These are phyloP conservation scores for Rhodinocichla rosea DNA, from an alignment of 2,113 vertebrate species.

Conservation along the genomic window DNA sequence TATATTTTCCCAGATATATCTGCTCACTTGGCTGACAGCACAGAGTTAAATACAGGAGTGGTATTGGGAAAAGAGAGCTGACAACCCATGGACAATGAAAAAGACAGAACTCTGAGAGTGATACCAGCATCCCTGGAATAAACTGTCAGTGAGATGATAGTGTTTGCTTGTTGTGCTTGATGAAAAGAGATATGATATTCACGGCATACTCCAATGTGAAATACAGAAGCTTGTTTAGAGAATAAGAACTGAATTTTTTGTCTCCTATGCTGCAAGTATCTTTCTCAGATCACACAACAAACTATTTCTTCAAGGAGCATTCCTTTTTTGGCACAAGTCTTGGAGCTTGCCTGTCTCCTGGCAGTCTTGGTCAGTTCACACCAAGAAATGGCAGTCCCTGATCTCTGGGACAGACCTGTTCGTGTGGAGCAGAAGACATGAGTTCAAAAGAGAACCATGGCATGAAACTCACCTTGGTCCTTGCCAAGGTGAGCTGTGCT, in stretches of 20 bases:
- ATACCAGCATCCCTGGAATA: not conserved
- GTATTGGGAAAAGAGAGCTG: not conserved
- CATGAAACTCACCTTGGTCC: not conserved
- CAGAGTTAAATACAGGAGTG: not conserved
- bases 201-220: not conserved
- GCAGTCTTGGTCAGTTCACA: not conserved
- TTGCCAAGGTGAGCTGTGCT: not conserved
- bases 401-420: not conserved
- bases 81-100: not conserved
- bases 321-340: not conserved
- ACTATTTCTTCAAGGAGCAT: not conserved
- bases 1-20: not conserved
- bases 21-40: not conserved
- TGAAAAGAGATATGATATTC: not conserved
- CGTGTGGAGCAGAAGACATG: not conserved
- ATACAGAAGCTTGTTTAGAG: not conserved
- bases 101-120: not conserved
- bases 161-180: not conserved
- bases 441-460: not conserved
- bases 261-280: not conserved
- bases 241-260: not conserved
- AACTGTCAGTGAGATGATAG: not conserved
- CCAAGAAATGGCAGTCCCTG: not conserved
- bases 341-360: not conserved
- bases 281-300: not conserved